Percentiles rank a stretch among this genome's conserved stretches.
Conservation (phyloP, 2,113 vertebrate species). For the Agelaius phoeniceus region DNA sequence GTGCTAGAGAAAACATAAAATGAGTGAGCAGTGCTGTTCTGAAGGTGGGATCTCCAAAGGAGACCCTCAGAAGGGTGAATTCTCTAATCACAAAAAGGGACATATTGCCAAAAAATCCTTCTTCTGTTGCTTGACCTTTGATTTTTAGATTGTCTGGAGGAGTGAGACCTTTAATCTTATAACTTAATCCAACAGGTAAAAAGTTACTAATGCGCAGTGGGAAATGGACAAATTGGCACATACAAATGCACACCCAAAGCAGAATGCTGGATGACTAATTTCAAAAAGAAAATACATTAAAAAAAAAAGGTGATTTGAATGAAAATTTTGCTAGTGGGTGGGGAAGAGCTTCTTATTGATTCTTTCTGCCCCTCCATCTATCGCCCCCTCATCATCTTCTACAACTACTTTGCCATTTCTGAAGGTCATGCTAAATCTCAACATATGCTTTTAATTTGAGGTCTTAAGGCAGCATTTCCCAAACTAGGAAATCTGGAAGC, state of each 20-base stretch:
- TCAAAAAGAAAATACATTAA: neutral
- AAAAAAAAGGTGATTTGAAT: fast-evolving
- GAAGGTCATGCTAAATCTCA: conserved; percentile 39
- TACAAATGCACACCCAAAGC: neutral
- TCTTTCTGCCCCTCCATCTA: neutral
- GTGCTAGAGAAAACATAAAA: neutral
- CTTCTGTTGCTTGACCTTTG: neutral
- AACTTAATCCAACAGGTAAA: neutral
- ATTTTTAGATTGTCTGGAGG: neutral
- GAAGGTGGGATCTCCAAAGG: neutral
- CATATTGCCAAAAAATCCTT: neutral
- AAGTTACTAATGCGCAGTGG: neutral
- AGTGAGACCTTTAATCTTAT: neutral
- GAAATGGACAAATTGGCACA: neutral
- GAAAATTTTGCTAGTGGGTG: neutral
- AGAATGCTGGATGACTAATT: neutral
- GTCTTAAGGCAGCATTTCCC: neutral
- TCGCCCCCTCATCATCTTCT: neutral
- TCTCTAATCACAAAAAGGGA: neutral
- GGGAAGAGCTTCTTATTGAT: neutral
- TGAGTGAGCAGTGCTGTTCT: neutral
- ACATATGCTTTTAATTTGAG: conserved; percentile 29
- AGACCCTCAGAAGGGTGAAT: neutral
- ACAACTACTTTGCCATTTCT: neutral
- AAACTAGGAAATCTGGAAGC: conserved; percentile 33